Evolutionary conservation across 2,113 vertebrate genomes (phyloP).

Genomic region (Rhipidura dahli): DNA sequence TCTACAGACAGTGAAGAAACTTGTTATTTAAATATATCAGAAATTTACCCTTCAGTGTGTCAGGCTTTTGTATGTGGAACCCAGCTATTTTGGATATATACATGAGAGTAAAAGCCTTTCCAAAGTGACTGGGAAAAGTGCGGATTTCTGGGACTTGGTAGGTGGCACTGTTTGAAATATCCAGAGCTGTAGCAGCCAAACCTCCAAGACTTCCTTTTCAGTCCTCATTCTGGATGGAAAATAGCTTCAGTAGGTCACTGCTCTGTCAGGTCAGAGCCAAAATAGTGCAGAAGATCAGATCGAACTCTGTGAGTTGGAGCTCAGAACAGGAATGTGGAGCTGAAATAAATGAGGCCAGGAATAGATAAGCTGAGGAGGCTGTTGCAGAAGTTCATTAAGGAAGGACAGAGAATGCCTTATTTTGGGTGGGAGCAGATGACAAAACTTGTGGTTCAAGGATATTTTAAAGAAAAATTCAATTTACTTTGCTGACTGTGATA

Average conservation of each 20-base stretch:
- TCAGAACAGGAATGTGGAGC: neutral
- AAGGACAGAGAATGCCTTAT: neutral
- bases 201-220: neutral
- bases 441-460: neutral
- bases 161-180: conserved; percentile 41
- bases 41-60: neutral
- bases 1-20: neutral
- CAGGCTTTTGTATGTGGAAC: neutral
- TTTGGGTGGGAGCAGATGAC: neutral
- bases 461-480: neutral
- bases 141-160: neutral
- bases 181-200: neutral
- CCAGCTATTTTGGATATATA: neutral
- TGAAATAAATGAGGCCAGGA: neutral
- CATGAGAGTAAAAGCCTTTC: neutral
- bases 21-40: neutral
- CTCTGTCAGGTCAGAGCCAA: neutral
- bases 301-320: neutral
- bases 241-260: neutral
- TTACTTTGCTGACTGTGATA: neutral
- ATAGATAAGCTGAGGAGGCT: neutral
- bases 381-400: neutral
- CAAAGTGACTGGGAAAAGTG: neutral
- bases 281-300: neutral
- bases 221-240: neutral